Evolutionary conservation across 1,140 invertebrate genomes (phyloP).

Genomic region (Reticulitermes speratus): DNA sequence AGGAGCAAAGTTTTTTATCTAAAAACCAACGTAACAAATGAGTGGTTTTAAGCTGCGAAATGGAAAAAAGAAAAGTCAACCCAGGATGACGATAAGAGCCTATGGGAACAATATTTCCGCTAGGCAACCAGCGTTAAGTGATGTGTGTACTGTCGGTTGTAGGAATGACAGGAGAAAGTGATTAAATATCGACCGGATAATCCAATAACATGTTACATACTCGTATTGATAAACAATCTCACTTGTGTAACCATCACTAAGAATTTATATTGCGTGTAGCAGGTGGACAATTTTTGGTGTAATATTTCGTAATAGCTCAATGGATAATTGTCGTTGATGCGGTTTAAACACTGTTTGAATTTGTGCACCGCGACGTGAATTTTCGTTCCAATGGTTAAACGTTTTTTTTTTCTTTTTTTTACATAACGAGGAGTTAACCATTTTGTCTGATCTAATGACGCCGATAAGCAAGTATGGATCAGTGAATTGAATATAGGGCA

Average conservation of each 20-base stretch:
- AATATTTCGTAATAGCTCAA: neutral
- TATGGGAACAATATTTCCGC: neutral
- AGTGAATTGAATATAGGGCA: constrained; percentile 8
- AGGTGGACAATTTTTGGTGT: neutral
- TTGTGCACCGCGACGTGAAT: neutral
- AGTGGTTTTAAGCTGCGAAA: neutral
- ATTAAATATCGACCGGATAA: neutral
- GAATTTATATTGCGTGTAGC: neutral
- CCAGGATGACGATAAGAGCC: neutral
- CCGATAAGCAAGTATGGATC: neutral
- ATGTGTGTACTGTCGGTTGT: neutral
- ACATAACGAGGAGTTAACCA: neutral
- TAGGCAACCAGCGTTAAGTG: neutral
- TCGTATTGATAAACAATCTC: neutral
- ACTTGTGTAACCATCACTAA: neutral
- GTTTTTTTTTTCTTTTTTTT: neutral
- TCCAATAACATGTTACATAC: neutral
- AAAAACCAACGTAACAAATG: neutral
- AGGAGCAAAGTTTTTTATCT: neutral
- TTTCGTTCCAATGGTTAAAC: neutral
- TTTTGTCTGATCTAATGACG: neutral
- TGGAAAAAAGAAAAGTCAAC: neutral
- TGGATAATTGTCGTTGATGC: neutral
- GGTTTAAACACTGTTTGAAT: neutral
- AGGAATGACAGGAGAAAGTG: neutral